Evolutionary conservation across 2,113 vertebrate species (phyloP).

Genomic region (Condylura cristata): DNA sequence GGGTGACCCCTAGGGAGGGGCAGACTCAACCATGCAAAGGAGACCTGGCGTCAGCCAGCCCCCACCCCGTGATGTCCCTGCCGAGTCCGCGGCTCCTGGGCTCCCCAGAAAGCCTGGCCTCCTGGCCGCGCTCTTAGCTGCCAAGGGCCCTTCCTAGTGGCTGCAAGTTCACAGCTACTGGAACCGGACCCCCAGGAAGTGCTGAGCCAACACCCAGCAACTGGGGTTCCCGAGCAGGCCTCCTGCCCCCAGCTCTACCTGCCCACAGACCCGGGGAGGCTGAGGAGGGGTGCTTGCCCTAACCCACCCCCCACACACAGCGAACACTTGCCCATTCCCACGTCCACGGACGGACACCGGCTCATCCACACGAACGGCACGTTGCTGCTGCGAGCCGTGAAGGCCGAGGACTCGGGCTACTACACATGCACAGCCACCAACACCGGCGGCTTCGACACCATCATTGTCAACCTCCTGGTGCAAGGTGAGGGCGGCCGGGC

Average conservation of each 20-base stretch:
- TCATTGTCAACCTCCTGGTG: constrained; percentile 97
- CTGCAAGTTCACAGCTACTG: neutral
- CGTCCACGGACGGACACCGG: constrained; percentile 94
- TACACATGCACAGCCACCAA: constrained; percentile 99
- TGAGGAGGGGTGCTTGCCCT: neutral
- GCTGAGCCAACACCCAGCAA: neutral
- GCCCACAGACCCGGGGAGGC: neutral
- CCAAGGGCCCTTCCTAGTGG: neutral
- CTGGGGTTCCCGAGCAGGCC: neutral
- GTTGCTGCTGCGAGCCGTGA: constrained; percentile 94
- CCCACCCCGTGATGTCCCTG: neutral
- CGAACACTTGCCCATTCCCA: constrained; percentile 95
- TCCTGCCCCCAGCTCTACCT: neutral
- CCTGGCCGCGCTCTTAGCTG: neutral
- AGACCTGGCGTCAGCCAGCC: neutral
- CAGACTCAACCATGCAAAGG: accelerated
- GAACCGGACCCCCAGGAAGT: neutral
- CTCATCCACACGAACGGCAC: constrained; percentile 96
- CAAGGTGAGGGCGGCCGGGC: constrained; percentile 94
- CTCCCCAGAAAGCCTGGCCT: neutral
- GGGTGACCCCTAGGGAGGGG: neutral
- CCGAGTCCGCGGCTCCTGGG: neutral
- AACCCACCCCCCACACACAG: constrained; percentile 77
- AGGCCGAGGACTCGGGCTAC: constrained; percentile 97
- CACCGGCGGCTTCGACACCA: constrained; percentile 97